Evolutionary conservation across 2,797 vertebrate genomes (phyloP), one percentile per base, ranked within the genome.

Genomic region (Lophura swinhoii): DNA sequence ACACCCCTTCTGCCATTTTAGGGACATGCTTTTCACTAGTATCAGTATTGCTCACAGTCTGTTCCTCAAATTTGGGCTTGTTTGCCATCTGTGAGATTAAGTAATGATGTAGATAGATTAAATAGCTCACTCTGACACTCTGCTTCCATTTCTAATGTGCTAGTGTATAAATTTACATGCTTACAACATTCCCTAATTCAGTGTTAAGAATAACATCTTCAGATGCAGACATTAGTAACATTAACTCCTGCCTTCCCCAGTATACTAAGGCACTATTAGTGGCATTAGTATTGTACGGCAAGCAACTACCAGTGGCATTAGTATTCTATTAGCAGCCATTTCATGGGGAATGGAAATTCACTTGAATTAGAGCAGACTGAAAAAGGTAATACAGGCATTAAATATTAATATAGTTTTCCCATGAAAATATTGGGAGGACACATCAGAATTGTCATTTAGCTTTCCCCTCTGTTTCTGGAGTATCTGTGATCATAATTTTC

Each of bases 131-230:
- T 48, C 87, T 80, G 83, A 91, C 86, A 88, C 63, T 78, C 78
- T 89, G 60, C 90, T 97, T 90, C 89, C 92, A 75, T 97, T 95
- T 87, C 94, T 88, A 82, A 77, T 87, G 94, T 95, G 96, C 94
- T 95, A 69, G 91, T 96, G 92, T 96, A 96, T 97, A 96, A 96
- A 95, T 96, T 96, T 94, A 97, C 94, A 94, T 95, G 91, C 95
- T 96, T 97, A 95, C 94, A 97, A 78, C 90, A 84, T 95, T 96
- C 91, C 74, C 85, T 93, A 95, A 95, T 95, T 96, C 96, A 90
- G 84, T 90, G 91, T 96, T 95, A 95, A 96, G 95, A 93, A 95
- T 94, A 96, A 96, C 93, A 95, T 87, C 71, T 69, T 94, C 67
- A 80, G 86, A 93, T 85, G 67, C 64, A 82, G 90, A 91, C 41